Evolutionary conservation across 37 sponge, comb jelly and placozoan genomes (phyloP).

Genomic region (Spongilla lacustris): DNA sequence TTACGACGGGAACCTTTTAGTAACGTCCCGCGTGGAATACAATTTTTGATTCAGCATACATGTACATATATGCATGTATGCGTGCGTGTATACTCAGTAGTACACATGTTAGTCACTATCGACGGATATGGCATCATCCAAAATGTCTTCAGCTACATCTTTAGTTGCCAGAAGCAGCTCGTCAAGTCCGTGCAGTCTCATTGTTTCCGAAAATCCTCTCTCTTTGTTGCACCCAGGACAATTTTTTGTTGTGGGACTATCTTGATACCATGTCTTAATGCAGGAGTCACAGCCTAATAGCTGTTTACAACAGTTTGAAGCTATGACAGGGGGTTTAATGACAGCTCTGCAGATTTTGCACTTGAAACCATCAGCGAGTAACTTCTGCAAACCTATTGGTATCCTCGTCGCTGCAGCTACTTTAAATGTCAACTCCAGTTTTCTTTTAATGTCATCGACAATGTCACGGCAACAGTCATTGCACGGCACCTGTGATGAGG

Average conservation of each 20-base stretch:
- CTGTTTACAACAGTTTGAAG: slow-evolving; percentile 13
- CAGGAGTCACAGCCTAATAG: slow-evolving; percentile 26
- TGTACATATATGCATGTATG: too few relatives aligned
- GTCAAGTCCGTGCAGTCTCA: slow-evolving; percentile 29
- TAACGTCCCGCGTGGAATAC: too few relatives aligned
- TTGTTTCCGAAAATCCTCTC: slow-evolving; percentile 17
- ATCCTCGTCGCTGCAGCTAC: not conserved
- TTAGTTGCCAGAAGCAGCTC: slow-evolving; percentile 9
- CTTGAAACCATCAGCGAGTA: slow-evolving; percentile 4
- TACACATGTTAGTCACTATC: too few relatives aligned
- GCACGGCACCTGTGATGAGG: not conserved
- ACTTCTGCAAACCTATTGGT: not conserved
- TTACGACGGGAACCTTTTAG: too few relatives aligned
- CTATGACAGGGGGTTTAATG: too few relatives aligned
- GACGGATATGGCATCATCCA: too few relatives aligned
- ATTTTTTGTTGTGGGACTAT: not conserved
- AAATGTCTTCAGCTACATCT: too few relatives aligned
- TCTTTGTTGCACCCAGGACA: slow-evolving; percentile 23
- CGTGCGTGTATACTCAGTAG: too few relatives aligned
- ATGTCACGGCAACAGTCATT: not conserved
- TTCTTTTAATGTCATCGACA: not conserved
- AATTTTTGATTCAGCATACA: too few relatives aligned
- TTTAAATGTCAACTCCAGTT: not conserved
- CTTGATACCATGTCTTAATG: slow-evolving; percentile 15
- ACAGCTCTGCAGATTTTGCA: slow-evolving; percentile 1